phyloP scores from a whole-genome alignment of 2,888 invertebrate species.

The Andrena minutula region DNA sequence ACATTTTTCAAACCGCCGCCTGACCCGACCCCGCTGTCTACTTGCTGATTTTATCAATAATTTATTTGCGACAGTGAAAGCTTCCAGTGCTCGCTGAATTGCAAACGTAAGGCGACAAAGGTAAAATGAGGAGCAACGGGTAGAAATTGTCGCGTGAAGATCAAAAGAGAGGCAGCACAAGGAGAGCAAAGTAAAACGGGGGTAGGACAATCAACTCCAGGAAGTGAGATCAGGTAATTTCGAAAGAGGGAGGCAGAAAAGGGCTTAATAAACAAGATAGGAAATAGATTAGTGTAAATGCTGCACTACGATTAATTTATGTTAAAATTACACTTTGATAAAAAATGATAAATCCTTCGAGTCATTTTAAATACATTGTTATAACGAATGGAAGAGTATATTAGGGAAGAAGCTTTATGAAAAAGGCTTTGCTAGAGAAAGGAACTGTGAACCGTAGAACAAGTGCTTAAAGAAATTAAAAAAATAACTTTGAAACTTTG shows the following conservation, averaged over 20 bases:
- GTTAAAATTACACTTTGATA: too few relatives aligned
- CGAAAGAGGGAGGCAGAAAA: background rate
- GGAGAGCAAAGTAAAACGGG: background rate
- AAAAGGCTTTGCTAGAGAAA: too few relatives aligned
- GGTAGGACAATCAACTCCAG: slow-evolving; percentile 6
- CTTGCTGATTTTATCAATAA: slow-evolving; percentile 42
- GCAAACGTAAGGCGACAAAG: slow-evolving; percentile 40
- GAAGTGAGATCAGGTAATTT: slow-evolving; percentile 20
- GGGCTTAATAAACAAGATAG: background rate
- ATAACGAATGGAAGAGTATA: too few relatives aligned
- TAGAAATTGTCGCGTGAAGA: slow-evolving; percentile 33
- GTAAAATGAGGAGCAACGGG: slow-evolving; percentile 36
- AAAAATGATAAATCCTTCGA: too few relatives aligned
- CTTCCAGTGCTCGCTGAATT: slow-evolving; percentile 33
- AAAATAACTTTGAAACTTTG: too few relatives aligned
- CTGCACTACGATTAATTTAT: too few relatives aligned
- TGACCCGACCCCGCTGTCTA: background rate
- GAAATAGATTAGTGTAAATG: too few relatives aligned
- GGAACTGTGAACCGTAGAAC: too few relatives aligned
- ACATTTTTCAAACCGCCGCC: slow-evolving; percentile 15
- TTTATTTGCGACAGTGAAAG: slow-evolving; percentile 37
- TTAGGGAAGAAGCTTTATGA: too few relatives aligned
- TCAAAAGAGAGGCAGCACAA: slow-evolving; percentile 21
- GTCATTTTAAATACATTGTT: too few relatives aligned
- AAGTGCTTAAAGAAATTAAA: too few relatives aligned